Evolutionary conservation across 2,113 vertebrate species (phyloP).

Genomic region (Xyrauchen texanus): DNA sequence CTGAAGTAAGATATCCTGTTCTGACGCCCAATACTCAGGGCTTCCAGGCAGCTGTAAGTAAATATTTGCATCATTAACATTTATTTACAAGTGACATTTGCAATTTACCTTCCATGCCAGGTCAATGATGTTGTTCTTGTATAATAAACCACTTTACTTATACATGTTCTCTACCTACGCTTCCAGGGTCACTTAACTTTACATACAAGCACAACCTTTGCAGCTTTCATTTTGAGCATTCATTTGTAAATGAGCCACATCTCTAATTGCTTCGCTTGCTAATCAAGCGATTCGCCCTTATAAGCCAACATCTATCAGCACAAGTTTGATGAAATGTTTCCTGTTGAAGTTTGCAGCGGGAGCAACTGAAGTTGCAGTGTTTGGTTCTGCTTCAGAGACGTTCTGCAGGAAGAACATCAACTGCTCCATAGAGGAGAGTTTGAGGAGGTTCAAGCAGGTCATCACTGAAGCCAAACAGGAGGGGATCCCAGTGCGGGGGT

Average conservation of each 20-base stretch:
- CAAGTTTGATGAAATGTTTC: constrained; percentile 33
- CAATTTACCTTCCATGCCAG: neutral
- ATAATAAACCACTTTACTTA: constrained; percentile 26
- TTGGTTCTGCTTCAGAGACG: constrained; percentile 90
- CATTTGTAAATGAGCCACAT: constrained; percentile 45
- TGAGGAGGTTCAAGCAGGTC: constrained; percentile 86
- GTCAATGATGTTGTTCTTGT: constrained; percentile 12
- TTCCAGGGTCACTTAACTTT: neutral
- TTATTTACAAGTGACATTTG: constrained; percentile 43
- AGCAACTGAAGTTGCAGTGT: constrained; percentile 89
- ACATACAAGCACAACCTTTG: neutral
- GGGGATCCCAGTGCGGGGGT: constrained; percentile 89
- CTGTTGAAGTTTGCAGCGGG: constrained; percentile 86
- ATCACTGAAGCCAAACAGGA: constrained; percentile 78
- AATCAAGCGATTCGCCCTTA: constrained; percentile 7
- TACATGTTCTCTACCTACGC: neutral
- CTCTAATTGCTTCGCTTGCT: constrained; percentile 36
- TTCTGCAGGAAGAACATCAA: constrained; percentile 92
- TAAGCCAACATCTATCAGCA: constrained; percentile 19
- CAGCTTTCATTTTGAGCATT: constrained; percentile 21
- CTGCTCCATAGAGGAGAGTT: constrained; percentile 93
- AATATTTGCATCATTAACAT: constrained; percentile 49
- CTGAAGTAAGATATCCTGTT: constrained; percentile 87
- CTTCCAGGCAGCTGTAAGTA: constrained; percentile 89
- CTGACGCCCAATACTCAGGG: constrained; percentile 91